These are phyloP conservation scores for Macropodus opercularis DNA, from an alignment of 2,797 vertebrate species.

Conservation along the genomic window DNA sequence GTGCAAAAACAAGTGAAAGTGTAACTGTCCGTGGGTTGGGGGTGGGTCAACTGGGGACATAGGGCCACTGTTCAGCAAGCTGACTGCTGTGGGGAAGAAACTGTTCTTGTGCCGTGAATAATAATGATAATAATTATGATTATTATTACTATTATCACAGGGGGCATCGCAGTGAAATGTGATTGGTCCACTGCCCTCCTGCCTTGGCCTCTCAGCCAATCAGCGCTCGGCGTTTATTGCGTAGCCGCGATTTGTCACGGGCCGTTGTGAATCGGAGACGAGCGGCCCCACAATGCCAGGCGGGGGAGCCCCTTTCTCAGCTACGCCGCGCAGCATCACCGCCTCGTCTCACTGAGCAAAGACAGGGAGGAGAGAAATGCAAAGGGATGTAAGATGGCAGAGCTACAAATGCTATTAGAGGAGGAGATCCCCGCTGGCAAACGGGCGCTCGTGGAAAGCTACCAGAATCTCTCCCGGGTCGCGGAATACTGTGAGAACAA, in stretches of 20 bases:
- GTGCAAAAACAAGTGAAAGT: no score
- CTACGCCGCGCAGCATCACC: slow-evolving; percentile 78
- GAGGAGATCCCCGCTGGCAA: slow-evolving; percentile 98
- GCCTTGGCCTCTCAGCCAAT: slow-evolving; percentile 58
- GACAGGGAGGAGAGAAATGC: slow-evolving; percentile 73
- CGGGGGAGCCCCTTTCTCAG: slow-evolving; percentile 86
- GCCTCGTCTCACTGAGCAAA: slow-evolving; percentile 62
- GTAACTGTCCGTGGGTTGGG: no score
- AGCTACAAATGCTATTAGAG: slow-evolving; percentile 99
- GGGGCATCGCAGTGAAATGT: slow-evolving; percentile 14
- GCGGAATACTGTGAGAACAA: slow-evolving; percentile 99
- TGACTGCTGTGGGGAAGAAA: no score
- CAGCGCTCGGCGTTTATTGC: slow-evolving; percentile 22
- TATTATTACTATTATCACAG: neutral
- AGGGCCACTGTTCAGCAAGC: no score
- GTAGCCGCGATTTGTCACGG: slow-evolving; percentile 56
- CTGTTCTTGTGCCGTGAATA: no score
- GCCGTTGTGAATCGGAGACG: slow-evolving; percentile 61
- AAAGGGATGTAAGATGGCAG: slow-evolving; percentile 94
- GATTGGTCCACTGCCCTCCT: slow-evolving; percentile 47
- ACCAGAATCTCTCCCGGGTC: slow-evolving; percentile 95
- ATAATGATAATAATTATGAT: no score
- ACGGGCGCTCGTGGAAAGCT: slow-evolving; percentile 96
- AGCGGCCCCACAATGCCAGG: slow-evolving; percentile 80
- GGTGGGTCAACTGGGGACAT: no score